Percentiles rank a stretch among this genome's conserved stretches.
phyloP scores from a whole-genome alignment of 2,797 vertebrate genomes.

The Oryzias dopingdopingensis region DNA sequence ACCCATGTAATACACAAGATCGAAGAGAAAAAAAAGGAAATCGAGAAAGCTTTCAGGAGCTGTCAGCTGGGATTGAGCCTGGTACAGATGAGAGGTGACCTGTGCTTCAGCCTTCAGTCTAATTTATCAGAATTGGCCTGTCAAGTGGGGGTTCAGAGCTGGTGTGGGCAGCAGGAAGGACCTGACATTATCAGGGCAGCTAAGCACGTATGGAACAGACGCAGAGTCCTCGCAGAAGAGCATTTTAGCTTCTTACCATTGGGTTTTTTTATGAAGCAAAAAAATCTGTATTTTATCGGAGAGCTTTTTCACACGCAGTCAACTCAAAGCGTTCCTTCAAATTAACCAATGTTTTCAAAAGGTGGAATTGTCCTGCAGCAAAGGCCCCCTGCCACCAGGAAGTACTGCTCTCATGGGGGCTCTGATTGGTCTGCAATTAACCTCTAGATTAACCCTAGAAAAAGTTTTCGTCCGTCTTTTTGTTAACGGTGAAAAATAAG shows the following conservation, averaged over 20 bases:
- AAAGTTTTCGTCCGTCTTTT: neutral
- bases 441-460: neutral
- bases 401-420: neutral
- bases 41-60: neutral
- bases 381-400: neutral
- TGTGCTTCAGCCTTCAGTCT: constrained; percentile 9
- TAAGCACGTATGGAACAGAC: constrained; percentile 12
- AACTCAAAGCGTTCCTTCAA: no score
- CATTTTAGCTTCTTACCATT: no score
- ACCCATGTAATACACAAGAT: neutral
- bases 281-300: no score
- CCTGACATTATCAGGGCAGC: constrained; percentile 26
- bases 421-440: neutral
- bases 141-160: constrained; percentile 16
- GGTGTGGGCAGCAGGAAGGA: constrained; percentile 15
- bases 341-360: no score
- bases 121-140: constrained; percentile 25
- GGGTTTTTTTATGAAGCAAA: no score
- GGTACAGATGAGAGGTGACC: constrained; percentile 14
- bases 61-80: neutral
- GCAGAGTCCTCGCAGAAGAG: neutral
- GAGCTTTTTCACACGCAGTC: no score
- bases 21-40: neutral
- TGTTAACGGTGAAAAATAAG: no score
- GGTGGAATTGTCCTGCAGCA: constrained; percentile 1